Evolutionary conservation across 2,888 invertebrate genomes (phyloP), one percentile per base, ranked within the genome.

Genomic region (Eupithecia inturbata): DNA sequence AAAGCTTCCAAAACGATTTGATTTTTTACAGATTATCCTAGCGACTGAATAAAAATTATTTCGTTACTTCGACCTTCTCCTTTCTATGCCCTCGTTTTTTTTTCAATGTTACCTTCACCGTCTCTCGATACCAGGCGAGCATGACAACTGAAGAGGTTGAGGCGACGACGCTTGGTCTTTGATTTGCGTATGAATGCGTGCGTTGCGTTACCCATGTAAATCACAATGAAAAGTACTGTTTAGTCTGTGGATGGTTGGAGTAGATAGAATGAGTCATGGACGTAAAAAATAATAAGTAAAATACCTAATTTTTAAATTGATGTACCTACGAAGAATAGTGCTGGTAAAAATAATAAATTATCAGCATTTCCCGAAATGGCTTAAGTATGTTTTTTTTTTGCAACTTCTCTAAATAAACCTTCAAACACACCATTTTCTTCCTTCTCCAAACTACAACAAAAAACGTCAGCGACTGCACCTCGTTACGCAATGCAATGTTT

Each of bases 41-140:
- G 53, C 22, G 1, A 57, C 3, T 22, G 26, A 57, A 57, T 53
- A 53, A 26, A 57, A 57, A 57, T 5, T 57, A 4, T 57, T 53
- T 53, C 22, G 26, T 26, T 22, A 57, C 39, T 41, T 39, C 39
- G 63, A 53, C 70, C 31, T 71, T 53, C 26, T 57, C 26, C 5
- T 26, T 19, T 53, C 41, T 31, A 36, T 67, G 73, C n/a, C 74
- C 78, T 78, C 74, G 78, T 73, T 78, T 79, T 77, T 76, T 78
- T 78, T 80, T 80, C 76, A 80, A 80, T 80, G 79, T 75, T 79
- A 78, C 53, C 72, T 45, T 73, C 74, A 72, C 74, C 77, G 78
- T 77, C 71, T 77, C 67, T 19, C 67, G 53, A 14, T 82, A 84
- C 82, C 70, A 82, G 83, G 83, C 74, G 14, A 74, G 26, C 78